Evolutionary conservation across 2,797 vertebrate genomes (phyloP), one percentile per base, ranked within the genome.

Genomic region (Siniperca undulata): DNA sequence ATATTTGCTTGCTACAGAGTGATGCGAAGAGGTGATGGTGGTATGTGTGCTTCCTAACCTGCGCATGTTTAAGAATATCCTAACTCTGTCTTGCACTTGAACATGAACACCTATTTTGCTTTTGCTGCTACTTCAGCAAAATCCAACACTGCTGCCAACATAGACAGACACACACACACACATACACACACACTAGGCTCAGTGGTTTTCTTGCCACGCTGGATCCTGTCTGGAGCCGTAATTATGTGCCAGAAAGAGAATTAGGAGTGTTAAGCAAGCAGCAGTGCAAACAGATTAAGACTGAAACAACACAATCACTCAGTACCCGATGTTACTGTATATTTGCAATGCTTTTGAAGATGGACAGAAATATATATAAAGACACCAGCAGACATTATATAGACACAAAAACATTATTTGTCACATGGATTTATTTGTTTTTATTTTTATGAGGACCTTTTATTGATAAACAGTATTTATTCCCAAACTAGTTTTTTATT

Each of bases 161-260:
- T 60, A 64, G 46, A 40, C 69, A 24, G 14, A 65, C 7, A 50
- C 48, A 20, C 19, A 50, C 48, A 36, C 11, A 22, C 71, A 53
- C 22, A 52, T 7, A 70, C 36, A 42, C 1, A 70, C 16, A 14
- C 5, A 44, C 48, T 3, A n/a, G 60, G 34, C 14, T 65, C 20
- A 70, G 16, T 38, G 55, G 52, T 66, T 56, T 22, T 56, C 30
- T 44, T 62, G 62, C 30, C 53, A 65, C 62, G 44, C 42, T 70
- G 66, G 20, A 64, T 70, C 70, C 68, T 68, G 36, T 55, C 36
- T 60, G 64, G 77, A 77, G 66, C 60, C 20, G 12, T 55, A 53
- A 80, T 82, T 68, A 80, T 64, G 56, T 73, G 27, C 80, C 69
- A 83, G 46, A 74, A 59, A 74, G 64, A 73, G 66, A 82, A 78